These are phyloP conservation scores for Typhlichthys eigenmanni DNA, from an alignment of 2,797 vertebrate species.

Conservation along the genomic window DNA sequence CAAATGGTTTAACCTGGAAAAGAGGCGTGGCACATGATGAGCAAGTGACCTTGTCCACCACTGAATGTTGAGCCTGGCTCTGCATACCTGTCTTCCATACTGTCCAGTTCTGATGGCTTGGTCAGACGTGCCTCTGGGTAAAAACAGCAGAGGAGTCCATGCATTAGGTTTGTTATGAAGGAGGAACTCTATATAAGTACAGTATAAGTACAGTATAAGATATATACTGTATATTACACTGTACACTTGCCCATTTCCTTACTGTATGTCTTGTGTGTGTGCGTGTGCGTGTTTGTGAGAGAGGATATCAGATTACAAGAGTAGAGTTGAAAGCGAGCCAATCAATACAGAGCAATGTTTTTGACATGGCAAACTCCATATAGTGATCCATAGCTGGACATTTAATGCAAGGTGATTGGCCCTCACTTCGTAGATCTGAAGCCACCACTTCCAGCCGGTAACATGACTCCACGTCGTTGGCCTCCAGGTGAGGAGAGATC, in stretches of 20 bases:
- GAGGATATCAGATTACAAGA: too few relatives aligned
- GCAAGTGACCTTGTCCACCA: neutral
- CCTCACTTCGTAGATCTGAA: slow-evolving; percentile 42
- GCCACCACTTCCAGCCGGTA: slow-evolving; percentile 70
- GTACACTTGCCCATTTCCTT: too few relatives aligned
- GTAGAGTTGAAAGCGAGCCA: too few relatives aligned
- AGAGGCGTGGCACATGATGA: neutral
- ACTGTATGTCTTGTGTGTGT: too few relatives aligned
- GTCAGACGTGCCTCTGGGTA: slow-evolving; percentile 27
- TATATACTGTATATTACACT: too few relatives aligned
- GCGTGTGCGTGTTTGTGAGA: too few relatives aligned
- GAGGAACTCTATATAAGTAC: too few relatives aligned
- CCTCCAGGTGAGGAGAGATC: slow-evolving; percentile 60
- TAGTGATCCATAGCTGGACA: neutral
- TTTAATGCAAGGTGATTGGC: neutral
- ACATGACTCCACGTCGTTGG: slow-evolving; percentile 48
- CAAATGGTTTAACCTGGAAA: slow-evolving; percentile 45
- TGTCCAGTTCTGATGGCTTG: slow-evolving; percentile 37
- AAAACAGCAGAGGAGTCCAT: neutral
- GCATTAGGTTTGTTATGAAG: neutral
- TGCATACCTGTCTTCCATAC: slow-evolving; percentile 57
- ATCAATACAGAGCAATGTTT: too few relatives aligned
- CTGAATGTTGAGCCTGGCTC: rapidly evolving
- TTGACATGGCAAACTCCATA: too few relatives aligned
- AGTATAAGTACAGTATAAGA: too few relatives aligned